Base-by-base conservation (phyloP, 2,113 vertebrate genomes). In the Aptenodytes forsteri region DNA sequence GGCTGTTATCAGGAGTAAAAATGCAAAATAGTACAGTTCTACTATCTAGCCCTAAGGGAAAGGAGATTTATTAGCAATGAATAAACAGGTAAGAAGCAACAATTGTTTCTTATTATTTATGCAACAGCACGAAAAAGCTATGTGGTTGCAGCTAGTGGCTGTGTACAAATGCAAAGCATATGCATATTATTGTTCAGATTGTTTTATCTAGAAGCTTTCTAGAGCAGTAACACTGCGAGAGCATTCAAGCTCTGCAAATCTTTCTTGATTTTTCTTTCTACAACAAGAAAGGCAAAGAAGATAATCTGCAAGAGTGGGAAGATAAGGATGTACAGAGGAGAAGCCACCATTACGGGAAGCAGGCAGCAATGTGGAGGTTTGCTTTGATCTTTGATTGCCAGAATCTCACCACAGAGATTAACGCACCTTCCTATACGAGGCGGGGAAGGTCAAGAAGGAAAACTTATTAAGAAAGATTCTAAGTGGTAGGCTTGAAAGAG, bases 301-400 rank as follows among this genome's bases (percentile, higher is more conserved):
- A 42, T 4, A 87, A 40, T 21, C 64, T 81, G 19, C 18, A 70
- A 36, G n/a, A 59, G 22, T 13, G 20, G 8, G 38, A 83, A 69
- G 19, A 36, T 15, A n/a, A 73, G 20, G 44, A 32, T 54, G 21
- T 22, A 36, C 10, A 42, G 21, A 67, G 19, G 42, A 72, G 34
- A 75, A 79, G 61, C 55, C 18, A 25, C 9, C 10, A 42, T 38
- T 72, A 36, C 0, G 1, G n/a, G 66, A 71, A 83, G 50, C 13
- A 55, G 44, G 44, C n/a, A 85, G 56, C 56, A 67, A 47, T 3
- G 18, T 0, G 0, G 40, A 78, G 42, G 38, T 59, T 87, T 44
- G 27, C 55, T 84, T 78, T 75, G 88, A 38, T 42, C 42, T 42
- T 42, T 42, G 15, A 42, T 42, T 42, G 50, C 17, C 29, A 64